These are phyloP conservation scores for Poeciliopsis turneri DNA, from an alignment of 2,797 vertebrate species.

Conservation along the genomic window DNA sequence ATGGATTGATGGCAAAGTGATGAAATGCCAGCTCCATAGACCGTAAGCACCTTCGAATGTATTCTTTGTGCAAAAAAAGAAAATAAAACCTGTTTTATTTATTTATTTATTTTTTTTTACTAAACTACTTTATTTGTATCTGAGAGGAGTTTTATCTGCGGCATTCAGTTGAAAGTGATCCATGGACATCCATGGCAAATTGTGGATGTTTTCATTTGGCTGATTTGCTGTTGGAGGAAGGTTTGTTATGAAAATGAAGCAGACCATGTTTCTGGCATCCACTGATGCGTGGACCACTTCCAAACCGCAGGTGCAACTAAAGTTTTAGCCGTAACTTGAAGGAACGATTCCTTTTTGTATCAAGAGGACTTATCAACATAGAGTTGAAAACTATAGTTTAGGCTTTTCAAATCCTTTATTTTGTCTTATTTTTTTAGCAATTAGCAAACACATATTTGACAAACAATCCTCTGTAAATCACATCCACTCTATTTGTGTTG, in stretches of 20 bases:
- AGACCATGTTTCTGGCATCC: conserved; percentile 66
- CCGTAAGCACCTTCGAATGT: conserved; percentile 28
- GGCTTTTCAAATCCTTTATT: conserved; percentile 4
- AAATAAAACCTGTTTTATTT: conserved; percentile 12
- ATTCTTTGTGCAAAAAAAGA: conserved; percentile 30
- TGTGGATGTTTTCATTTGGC: conserved; percentile 64
- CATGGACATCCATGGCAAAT: conserved; percentile 60
- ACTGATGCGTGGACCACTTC: conserved; percentile 57
- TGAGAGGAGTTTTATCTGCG: conserved; percentile 52
- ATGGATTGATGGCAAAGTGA: conserved; percentile 33
- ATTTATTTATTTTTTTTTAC: background rate
- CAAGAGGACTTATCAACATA: conserved; percentile 1
- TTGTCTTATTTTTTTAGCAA: background rate
- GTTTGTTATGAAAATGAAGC: conserved; percentile 70
- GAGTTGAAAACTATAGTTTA: background rate
- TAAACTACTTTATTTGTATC: conserved; percentile 60
- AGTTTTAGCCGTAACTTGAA: conserved; percentile 37
- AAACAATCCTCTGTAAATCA: background rate
- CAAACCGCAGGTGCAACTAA: conserved; percentile 61
- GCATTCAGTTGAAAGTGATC: conserved; percentile 53
- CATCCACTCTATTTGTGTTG: background rate
- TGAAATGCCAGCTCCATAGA: conserved; percentile 43
- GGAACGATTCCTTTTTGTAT: conserved; percentile 11
- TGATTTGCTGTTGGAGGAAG: conserved; percentile 43
- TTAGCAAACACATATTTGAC: conserved; percentile 1